A percentile compares a stretch with the other conserved stretches of the same genome.
Evolutionary conservation across 23 tunicate species (phyloP).

Genomic region (Halocynthia aurantium): DNA sequence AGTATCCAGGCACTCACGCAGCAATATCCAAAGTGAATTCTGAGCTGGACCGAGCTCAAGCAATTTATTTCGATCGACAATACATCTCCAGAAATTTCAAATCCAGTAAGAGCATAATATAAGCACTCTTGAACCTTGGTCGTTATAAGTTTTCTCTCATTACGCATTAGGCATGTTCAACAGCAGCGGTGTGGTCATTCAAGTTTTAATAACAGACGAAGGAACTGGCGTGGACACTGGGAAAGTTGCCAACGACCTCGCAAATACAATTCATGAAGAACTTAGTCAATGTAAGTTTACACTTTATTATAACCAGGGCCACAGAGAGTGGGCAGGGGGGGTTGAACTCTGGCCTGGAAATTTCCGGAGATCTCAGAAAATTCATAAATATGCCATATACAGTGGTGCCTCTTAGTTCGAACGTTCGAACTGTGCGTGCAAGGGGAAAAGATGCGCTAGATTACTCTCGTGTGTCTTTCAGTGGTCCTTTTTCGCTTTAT

Average conservation of each 20-base stretch:
- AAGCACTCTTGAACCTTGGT: background rate
- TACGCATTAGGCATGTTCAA: too few relatives aligned
- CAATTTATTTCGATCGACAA: background rate
- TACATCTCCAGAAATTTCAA: background rate
- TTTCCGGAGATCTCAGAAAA: background rate
- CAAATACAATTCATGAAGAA: conserved; percentile 15
- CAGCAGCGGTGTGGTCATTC: conserved; percentile 6
- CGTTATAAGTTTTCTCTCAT: too few relatives aligned
- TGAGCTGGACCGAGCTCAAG: background rate
- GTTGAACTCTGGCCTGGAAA: background rate
- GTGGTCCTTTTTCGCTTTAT: too few relatives aligned
- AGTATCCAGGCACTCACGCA: conserved; percentile 11
- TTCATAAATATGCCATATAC: too few relatives aligned
- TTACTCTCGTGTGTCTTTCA: too few relatives aligned
- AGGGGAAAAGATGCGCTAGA: too few relatives aligned
- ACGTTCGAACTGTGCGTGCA: too few relatives aligned
- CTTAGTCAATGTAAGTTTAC: conserved; percentile 13
- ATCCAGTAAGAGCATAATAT: background rate
- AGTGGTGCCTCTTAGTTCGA: too few relatives aligned
- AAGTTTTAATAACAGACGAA: conserved; percentile 69
- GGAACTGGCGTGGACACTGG: conserved; percentile 40
- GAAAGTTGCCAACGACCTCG: conserved; percentile 39
- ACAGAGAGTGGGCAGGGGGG: too few relatives aligned
- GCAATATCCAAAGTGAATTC: conserved; percentile 17
- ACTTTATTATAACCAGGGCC: too few relatives aligned